phyloP scores from a whole-genome alignment of 2,888 invertebrate genomes.

The Dryobota labecula region DNA sequence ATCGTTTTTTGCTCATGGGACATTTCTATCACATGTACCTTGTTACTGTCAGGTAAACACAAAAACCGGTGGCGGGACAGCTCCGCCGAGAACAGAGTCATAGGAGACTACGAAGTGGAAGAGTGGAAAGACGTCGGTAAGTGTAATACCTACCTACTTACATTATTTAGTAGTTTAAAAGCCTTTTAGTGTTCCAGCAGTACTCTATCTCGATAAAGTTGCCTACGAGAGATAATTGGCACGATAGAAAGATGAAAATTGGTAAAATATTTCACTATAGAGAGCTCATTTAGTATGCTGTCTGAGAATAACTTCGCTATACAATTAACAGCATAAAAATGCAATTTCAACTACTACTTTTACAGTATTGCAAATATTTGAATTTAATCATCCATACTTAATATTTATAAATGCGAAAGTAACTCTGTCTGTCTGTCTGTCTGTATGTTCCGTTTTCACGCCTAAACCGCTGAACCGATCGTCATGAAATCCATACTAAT shows the following conservation, averaged over 20 bases:
- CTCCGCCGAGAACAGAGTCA: conserved; percentile 91
- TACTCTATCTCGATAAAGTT: conserved; percentile 34
- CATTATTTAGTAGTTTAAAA: conserved; percentile 63
- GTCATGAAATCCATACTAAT: no score
- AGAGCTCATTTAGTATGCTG: conserved; percentile 33
- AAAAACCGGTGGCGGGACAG: conserved; percentile 90
- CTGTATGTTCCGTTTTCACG: no score
- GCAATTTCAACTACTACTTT: neutral
- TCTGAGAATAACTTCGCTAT: conserved; percentile 36
- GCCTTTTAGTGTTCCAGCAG: conserved; percentile 56
- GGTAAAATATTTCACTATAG: conserved; percentile 34
- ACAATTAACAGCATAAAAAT: conserved; percentile 28
- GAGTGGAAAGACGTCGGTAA: conserved; percentile 94
- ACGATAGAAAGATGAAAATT: conserved; percentile 39
- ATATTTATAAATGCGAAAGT: no score
- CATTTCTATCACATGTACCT: conserved; percentile 69
- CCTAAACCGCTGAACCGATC: no score
- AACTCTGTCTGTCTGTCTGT: no score
- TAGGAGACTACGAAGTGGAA: conserved; percentile 93
- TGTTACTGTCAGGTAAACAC: conserved; percentile 87
- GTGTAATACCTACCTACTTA: conserved; percentile 64
- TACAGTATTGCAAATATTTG: neutral
- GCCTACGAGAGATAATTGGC: conserved; percentile 43
- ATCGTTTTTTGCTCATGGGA: conserved; percentile 70
- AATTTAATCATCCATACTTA: no score